phyloP scores from a whole-genome alignment of 2,888 invertebrate species.

The Limenitis camilla region DNA sequence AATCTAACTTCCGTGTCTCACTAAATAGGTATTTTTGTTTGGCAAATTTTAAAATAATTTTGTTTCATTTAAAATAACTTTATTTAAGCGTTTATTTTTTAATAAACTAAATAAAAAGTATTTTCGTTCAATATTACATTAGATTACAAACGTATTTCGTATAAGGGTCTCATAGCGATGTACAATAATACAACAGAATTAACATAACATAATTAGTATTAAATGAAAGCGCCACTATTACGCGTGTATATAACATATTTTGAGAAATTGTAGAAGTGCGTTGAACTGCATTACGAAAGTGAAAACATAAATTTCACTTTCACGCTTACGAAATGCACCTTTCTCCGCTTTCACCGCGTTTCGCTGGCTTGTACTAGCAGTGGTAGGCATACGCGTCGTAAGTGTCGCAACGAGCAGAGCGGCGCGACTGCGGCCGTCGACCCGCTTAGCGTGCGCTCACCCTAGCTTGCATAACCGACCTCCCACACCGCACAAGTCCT shows the following conservation, averaged over 20 bases:
- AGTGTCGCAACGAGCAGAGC: slow-evolving; percentile 56
- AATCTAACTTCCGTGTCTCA: no score
- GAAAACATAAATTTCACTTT: slow-evolving; percentile 73
- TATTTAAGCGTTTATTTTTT: no score
- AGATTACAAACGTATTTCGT: no score
- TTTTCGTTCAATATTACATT: no score
- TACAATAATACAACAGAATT: background rate
- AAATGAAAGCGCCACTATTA: background rate
- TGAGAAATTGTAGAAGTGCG: slow-evolving; percentile 34
- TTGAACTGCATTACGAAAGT: slow-evolving; percentile 66
- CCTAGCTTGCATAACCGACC: slow-evolving; percentile 72
- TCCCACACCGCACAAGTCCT: slow-evolving; percentile 40
- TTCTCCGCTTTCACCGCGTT: slow-evolving; percentile 70
- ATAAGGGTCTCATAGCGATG: background rate
- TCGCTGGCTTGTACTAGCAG: slow-evolving; percentile 31
- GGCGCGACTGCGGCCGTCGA: slow-evolving; percentile 75
- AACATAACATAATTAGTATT: background rate
- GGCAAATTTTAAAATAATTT: no score
- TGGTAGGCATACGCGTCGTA: slow-evolving; percentile 32
- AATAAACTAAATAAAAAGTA: no score
- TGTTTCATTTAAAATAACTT: no score
- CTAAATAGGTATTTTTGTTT: no score
- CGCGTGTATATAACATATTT: slow-evolving; percentile 3
- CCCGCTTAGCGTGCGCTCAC: slow-evolving; percentile 81
- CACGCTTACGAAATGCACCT: slow-evolving; percentile 71